phyloP scores from a whole-genome alignment of 2,797 vertebrate genomes.

The Falco cherrug region DNA sequence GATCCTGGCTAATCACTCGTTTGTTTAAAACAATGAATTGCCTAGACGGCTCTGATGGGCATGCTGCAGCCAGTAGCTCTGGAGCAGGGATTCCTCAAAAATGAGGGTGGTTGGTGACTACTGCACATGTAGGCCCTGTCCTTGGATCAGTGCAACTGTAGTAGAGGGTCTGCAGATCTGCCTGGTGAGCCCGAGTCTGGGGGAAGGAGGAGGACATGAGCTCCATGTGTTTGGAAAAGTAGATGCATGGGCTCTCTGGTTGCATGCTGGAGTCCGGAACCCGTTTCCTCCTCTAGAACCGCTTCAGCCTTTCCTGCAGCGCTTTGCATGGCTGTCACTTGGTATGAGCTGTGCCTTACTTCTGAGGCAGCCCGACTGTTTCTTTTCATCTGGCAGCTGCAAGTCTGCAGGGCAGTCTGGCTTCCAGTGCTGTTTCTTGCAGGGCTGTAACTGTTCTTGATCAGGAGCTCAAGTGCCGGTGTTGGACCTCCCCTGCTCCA shows the following conservation, averaged over 20 bases:
- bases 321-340: not conserved
- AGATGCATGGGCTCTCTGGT: accelerated
- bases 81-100: not conserved
- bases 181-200: not conserved
- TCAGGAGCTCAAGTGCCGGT: not conserved
- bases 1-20: slow-evolving; percentile 44
- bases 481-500: not conserved
- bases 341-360: not conserved
- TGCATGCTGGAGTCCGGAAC: not conserved
- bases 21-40: slow-evolving; percentile 37
- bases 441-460: not conserved
- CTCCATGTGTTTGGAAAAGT: not conserved
- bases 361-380: not conserved
- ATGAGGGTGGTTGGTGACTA: accelerated
- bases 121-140: not conserved
- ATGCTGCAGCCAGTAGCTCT: not conserved
- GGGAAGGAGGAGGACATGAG: not conserved
- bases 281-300: not conserved
- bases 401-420: not conserved
- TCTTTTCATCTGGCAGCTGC: not conserved
- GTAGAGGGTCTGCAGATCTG: not conserved
- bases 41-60: not conserved
- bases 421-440: not conserved
- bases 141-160: not conserved
- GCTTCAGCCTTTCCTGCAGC: not conserved